phyloP scores from a whole-genome alignment of 2,888 invertebrate species.

The Xestia sexstrigata region DNA sequence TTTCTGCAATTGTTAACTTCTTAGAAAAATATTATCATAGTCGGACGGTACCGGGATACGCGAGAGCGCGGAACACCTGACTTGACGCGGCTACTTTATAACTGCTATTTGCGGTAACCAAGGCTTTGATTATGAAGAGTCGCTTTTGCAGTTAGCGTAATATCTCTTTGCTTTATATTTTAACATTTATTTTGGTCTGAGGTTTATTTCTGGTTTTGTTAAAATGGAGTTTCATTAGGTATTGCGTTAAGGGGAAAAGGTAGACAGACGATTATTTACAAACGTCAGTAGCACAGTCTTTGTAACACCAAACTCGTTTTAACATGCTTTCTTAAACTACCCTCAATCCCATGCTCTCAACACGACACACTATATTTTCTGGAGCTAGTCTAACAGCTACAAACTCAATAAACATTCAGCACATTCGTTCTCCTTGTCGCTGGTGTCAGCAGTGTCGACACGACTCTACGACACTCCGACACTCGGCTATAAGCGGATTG shows the following conservation, averaged over 20 bases:
- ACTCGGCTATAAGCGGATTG: conserved; percentile 57
- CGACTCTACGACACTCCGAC: conserved; percentile 20
- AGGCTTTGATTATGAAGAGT: conserved; percentile 44
- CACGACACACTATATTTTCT: conserved; percentile 29
- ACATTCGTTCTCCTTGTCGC: conserved; percentile 46
- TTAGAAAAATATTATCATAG: conserved; percentile 76
- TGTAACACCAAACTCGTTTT: not conserved
- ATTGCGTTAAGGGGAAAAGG: not conserved
- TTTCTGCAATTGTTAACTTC: conserved; percentile 80
- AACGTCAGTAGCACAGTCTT: not conserved
- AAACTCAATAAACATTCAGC: conserved; percentile 43
- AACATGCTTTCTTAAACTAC: conserved; percentile 35
- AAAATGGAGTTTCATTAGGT: not conserved
- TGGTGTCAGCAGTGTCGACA: conserved; percentile 35
- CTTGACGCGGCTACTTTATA: conserved; percentile 45
- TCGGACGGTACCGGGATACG: conserved; percentile 31
- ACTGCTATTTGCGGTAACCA: conserved; percentile 41
- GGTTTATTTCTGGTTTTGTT: not conserved
- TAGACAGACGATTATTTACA: not conserved
- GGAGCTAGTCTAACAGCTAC: conserved; percentile 21
- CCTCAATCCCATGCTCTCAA: not conserved
- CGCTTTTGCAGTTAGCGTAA: conserved; percentile 26
- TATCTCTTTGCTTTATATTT: conserved; percentile 33
- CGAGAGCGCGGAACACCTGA: conserved; percentile 43
- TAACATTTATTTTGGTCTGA: not conserved